phyloP scores from a whole-genome alignment of 1,140 invertebrate species.

The Saccostrea glomerata region DNA sequence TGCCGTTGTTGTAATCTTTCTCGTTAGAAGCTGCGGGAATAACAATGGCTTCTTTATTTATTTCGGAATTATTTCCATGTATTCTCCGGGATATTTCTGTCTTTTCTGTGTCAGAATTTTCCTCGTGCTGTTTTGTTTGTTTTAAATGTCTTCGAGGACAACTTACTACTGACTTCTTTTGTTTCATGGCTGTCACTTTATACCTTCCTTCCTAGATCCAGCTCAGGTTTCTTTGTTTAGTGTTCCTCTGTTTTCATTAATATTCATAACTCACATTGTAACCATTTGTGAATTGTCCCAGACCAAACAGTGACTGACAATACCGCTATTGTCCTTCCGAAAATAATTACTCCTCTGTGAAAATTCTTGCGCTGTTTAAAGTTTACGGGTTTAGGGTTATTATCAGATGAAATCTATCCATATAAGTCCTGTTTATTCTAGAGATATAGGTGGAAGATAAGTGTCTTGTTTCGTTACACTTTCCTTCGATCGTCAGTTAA shows the following conservation, averaged over 20 bases:
- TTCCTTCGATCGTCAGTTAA: neutral
- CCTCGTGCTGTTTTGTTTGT: neutral
- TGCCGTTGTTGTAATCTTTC: neutral
- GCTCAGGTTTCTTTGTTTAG: neutral
- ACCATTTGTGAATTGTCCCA: neutral
- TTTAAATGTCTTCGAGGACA: conserved; percentile 24
- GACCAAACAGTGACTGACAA: neutral
- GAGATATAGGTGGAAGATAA: conserved; percentile 3
- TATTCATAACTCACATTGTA: conserved; percentile 30
- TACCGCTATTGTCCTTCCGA: conserved; percentile 1
- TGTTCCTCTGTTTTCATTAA: conserved; percentile 23
- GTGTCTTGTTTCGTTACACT: neutral
- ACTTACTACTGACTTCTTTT: conserved; percentile 22
- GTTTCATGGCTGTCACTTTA: conserved; percentile 15
- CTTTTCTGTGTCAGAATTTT: neutral
- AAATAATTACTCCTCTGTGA: conserved; percentile 21
- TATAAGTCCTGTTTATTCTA: conserved; percentile 7
- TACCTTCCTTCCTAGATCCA: neutral
- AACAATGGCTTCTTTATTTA: neutral
- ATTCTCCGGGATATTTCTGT: neutral
- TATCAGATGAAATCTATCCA: neutral
- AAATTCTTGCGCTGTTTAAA: conserved; percentile 31
- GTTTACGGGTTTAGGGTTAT: conserved; percentile 9
- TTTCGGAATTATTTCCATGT: neutral
- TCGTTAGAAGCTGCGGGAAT: neutral